Evolutionary conservation across 2,888 invertebrate genomes (phyloP).

Genomic region (Pimpla rufipes): DNA sequence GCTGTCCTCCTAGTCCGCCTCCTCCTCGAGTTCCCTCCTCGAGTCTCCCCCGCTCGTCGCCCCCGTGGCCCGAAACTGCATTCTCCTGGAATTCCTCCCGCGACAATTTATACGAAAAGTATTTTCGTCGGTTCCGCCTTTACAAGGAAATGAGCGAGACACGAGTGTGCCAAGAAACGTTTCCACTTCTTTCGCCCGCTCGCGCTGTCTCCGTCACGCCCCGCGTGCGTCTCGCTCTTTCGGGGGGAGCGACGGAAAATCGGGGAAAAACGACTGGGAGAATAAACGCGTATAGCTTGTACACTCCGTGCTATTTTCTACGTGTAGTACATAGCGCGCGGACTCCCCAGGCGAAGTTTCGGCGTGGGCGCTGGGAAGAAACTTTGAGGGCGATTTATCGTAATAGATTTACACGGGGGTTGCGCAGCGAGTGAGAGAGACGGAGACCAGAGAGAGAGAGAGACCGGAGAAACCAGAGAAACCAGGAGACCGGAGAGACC

Average conservation of each 20-base stretch:
- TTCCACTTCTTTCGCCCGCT: slow-evolving; percentile 57
- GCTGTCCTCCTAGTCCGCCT: slow-evolving; percentile 49
- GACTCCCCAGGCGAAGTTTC: slow-evolving; percentile 42
- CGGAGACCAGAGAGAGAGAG: too few species aligned
- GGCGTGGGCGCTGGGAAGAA: slow-evolving; percentile 36
- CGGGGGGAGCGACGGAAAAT: slow-evolving; percentile 29
- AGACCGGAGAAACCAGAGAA: background rate
- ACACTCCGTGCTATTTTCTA: slow-evolving; percentile 17
- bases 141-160: slow-evolving; percentile 51
- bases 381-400: slow-evolving; percentile 59
- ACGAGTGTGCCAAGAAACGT: slow-evolving; percentile 72
- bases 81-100: slow-evolving; percentile 77
- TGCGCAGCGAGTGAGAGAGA: background rate
- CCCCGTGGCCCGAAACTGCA: slow-evolving; percentile 47
- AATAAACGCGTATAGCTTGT: slow-evolving; percentile 37
- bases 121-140: slow-evolving; percentile 74
- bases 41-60: slow-evolving; percentile 2
- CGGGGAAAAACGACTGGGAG: slow-evolving; percentile 30
- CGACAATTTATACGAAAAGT: slow-evolving; percentile 82
- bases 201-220: slow-evolving; percentile 1
- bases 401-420: slow-evolving; percentile 58
- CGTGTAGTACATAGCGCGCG: slow-evolving; percentile 25
- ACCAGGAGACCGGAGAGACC: background rate
- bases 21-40: slow-evolving; percentile 50
- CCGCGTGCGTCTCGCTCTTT: background rate